Percentiles rank a stretch among this genome's conserved stretches.
phyloP scores from a whole-genome alignment of 2,113 vertebrate species.

The human region GRCh38 chr5:137114501-137115000 shows the following conservation, averaged over 20 bases:
- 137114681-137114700: neutral
- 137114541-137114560: neutral
- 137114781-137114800: neutral
- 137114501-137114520: neutral
- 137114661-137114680: neutral
- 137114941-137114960: neutral
- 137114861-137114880: neutral
- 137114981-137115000: neutral
- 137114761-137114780: neutral
- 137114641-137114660: neutral
- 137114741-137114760: neutral
- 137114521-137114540: neutral
- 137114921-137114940: neutral
- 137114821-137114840: neutral
- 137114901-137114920: neutral
- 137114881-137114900: neutral
- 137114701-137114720: neutral
- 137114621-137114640: fast-evolving
- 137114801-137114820: neutral
- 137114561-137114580: neutral
- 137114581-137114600: neutral
- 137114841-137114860: constrained; percentile 34
- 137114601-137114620: neutral
- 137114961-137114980: neutral
- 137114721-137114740: neutral